A percentile compares a stretch with the other conserved stretches of the same genome.
Evolutionary conservation across 53 echinoderm and acorn worm genomes (phyloP).

Genomic region (Antedon mediterranea): DNA sequence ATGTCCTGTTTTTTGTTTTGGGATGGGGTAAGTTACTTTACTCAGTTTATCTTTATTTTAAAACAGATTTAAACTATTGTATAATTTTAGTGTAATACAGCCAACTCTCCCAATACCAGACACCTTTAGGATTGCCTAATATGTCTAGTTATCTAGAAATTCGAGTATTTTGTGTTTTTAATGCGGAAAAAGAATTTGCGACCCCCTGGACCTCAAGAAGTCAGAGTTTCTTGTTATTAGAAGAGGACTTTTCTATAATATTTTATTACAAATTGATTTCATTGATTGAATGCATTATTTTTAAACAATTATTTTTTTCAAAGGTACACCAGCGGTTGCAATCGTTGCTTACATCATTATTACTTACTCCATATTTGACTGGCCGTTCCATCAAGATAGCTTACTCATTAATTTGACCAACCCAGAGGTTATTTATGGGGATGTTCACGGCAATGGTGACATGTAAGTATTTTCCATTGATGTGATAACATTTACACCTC

Average conservation of each 20-base stretch:
- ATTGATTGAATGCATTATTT: not conserved
- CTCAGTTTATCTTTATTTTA: no score
- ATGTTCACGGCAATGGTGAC: slow-evolving; percentile 80
- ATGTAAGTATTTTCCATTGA: slow-evolving; percentile 85
- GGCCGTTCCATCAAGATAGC: slow-evolving; percentile 43
- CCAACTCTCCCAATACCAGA: no score
- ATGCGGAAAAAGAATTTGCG: no score
- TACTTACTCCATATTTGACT: slow-evolving; percentile 59
- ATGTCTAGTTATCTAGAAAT: no score
- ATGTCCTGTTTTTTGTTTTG: slow-evolving; percentile 77
- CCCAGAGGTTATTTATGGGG: slow-evolving; percentile 65
- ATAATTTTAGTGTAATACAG: no score
- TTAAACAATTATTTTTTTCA: not conserved
- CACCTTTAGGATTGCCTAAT: no score
- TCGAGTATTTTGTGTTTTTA: no score
- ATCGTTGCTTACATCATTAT: slow-evolving; percentile 83
- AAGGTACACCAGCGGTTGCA: slow-evolving; percentile 70
- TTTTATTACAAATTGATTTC: not conserved
- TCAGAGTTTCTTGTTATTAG: no score
- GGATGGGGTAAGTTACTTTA: slow-evolving; percentile 81
- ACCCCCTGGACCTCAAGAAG: no score
- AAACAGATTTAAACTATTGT: no score
- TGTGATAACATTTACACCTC: no score
- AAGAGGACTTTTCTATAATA: no score
- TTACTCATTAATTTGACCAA: slow-evolving; percentile 3